Percentiles rank a stretch among this genome's conserved stretches.
Conservation (phyloP, 2,113 vertebrate species). For the Scomber japonicus region DNA sequence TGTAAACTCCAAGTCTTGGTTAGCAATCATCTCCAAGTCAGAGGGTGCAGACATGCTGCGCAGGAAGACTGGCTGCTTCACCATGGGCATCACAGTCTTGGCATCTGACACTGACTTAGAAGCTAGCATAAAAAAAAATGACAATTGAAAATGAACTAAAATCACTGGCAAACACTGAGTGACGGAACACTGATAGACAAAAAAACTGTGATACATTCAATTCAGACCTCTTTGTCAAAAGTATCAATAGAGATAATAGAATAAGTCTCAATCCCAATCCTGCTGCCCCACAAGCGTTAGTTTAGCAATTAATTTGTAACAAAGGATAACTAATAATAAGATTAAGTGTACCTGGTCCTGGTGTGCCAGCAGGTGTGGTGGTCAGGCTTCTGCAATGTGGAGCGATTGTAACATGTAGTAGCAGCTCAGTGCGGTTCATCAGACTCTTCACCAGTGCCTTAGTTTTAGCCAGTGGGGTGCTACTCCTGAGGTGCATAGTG, state of each 20-base stretch:
- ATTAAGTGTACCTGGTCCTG: constrained; percentile 88
- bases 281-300: not conserved
- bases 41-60: constrained; percentile 99
- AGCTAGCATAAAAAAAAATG: constrained; percentile 81
- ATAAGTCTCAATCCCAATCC: not conserved
- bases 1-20: constrained; percentile 94
- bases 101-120: constrained; percentile 94
- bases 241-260: not conserved
- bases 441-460: constrained; percentile 94
- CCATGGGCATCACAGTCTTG: constrained; percentile 89
- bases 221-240: not conserved
- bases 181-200: not conserved
- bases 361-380: constrained; percentile 92
- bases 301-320: not conserved
- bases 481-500: constrained; percentile 87
- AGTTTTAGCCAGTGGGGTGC: constrained; percentile 91
- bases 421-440: constrained; percentile 96
- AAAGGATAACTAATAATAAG: not conserved
- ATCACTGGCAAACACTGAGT: not conserved
- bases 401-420: constrained; percentile 96
- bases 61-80: constrained; percentile 95
- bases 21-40: constrained; percentile 98
- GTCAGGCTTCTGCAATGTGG: constrained; percentile 94
- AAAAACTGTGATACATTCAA: not conserved
- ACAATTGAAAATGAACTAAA: not conserved